phyloP scores from a whole-genome alignment of 2,797 vertebrate species.

The Nothura maculosa region DNA sequence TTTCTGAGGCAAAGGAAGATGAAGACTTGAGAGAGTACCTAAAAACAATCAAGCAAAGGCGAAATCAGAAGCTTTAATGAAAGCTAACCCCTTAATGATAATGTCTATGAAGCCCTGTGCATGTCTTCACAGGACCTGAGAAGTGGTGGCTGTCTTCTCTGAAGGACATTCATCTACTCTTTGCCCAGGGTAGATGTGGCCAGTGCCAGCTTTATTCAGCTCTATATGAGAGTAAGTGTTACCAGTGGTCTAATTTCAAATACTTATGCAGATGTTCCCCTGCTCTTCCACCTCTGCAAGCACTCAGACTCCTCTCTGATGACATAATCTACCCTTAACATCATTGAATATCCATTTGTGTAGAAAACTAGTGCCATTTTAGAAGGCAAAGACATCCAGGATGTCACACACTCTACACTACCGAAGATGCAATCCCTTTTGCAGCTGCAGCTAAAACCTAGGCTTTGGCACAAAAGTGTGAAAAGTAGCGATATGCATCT shows the following conservation, averaged over 20 bases:
- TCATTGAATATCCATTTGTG: slow-evolving; percentile 8
- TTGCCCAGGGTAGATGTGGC: background rate
- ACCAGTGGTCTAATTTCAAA: background rate
- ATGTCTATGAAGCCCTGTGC: background rate
- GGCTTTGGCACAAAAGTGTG: background rate
- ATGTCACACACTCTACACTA: background rate
- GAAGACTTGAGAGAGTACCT: background rate
- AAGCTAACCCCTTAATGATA: background rate
- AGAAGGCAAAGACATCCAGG: background rate
- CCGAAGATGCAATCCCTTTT: background rate
- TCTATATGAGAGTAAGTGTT: background rate
- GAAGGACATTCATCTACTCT: background rate
- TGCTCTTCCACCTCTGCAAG: background rate
- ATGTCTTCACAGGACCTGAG: background rate
- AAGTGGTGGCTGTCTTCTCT: background rate
- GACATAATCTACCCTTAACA: background rate
- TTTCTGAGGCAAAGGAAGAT: background rate
- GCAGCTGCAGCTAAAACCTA: background rate
- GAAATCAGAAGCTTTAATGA: background rate
- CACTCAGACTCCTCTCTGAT: background rate
- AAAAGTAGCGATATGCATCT: background rate
- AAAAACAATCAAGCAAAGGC: background rate
- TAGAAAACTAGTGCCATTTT: background rate
- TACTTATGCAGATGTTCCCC: background rate
- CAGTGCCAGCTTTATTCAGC: background rate